Conservation (phyloP, 2,888 invertebrate genomes). For the Endotricha flammealis region DNA sequence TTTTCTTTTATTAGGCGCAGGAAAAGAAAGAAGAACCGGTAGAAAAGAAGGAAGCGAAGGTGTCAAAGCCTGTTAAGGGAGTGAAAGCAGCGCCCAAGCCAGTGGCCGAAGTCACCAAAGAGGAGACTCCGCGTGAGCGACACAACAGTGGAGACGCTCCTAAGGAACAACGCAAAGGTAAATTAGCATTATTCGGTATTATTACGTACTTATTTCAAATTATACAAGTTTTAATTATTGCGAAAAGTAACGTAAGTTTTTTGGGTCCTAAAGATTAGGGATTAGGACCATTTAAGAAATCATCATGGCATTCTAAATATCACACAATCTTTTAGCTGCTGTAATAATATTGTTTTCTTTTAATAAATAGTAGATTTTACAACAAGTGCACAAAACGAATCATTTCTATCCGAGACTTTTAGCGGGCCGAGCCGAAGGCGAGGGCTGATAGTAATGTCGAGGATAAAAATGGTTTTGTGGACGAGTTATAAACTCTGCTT, state of each 20-base stretch:
- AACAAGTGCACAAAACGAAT: too few relatives aligned
- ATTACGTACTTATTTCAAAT: background rate
- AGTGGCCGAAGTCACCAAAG: slow-evolving; percentile 42
- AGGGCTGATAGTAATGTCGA: too few relatives aligned
- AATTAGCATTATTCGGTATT: background rate
- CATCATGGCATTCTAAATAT: background rate
- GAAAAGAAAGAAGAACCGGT: slow-evolving; percentile 58
- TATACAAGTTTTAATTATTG: background rate
- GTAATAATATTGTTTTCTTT: background rate
- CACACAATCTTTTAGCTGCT: too few relatives aligned
- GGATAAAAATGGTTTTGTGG: too few relatives aligned
- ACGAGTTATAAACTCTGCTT: too few relatives aligned
- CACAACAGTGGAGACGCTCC: slow-evolving; percentile 48
- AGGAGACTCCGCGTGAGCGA: slow-evolving; percentile 46
- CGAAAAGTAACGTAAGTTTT: background rate
- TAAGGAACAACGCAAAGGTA: slow-evolving; percentile 70
- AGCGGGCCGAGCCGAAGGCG: too few relatives aligned
- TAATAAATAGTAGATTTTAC: too few relatives aligned
- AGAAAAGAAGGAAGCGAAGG: slow-evolving; percentile 53
- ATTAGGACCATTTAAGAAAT: too few relatives aligned
- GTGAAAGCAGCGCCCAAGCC: slow-evolving; percentile 32
- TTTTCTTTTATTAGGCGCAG: too few relatives aligned
- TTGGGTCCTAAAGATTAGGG: too few relatives aligned
- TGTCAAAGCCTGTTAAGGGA: slow-evolving; percentile 38
- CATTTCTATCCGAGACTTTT: too few relatives aligned